Conservation (phyloP, 2,113 vertebrate species). For the Telmatochromis brichardi region DNA sequence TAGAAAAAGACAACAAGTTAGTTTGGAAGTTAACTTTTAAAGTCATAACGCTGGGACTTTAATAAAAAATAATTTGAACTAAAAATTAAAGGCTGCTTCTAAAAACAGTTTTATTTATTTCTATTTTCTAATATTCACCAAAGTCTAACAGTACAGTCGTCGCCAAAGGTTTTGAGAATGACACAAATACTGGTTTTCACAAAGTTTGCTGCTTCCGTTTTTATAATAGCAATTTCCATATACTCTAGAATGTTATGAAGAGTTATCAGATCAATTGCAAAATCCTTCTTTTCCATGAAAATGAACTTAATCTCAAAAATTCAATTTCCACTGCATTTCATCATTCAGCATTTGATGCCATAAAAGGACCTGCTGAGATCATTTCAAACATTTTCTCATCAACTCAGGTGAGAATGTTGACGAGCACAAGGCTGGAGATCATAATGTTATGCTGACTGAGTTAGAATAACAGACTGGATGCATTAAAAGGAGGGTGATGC, state of each 20-base stretch:
- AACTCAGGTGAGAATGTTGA: too few relatives aligned
- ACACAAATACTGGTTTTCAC: not conserved
- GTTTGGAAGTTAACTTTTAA: not conserved
- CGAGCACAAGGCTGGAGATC: too few relatives aligned
- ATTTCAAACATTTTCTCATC: too few relatives aligned
- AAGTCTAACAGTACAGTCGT: not conserved
- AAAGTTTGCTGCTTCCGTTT: not conserved
- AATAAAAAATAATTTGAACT: not conserved
- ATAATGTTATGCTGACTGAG: too few relatives aligned
- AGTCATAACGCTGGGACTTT: not conserved
- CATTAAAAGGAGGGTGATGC: too few relatives aligned
- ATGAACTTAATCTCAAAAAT: not conserved
- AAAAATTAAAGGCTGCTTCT: not conserved
- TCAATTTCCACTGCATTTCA: too few relatives aligned
- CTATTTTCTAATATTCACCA: not conserved
- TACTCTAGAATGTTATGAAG: not conserved
- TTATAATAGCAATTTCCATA: not conserved
- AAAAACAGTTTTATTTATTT: not conserved
- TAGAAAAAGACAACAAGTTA: not conserved
- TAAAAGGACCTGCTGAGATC: not conserved
- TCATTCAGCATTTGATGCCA: not conserved
- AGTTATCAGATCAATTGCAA: rapidly evolving
- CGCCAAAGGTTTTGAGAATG: not conserved
- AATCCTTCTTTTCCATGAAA: not conserved
- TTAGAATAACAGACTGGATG: too few relatives aligned